These are phyloP conservation scores for Orchesellides sinensis DNA, from an alignment of 2,888 invertebrate species.

Conservation along the genomic window DNA sequence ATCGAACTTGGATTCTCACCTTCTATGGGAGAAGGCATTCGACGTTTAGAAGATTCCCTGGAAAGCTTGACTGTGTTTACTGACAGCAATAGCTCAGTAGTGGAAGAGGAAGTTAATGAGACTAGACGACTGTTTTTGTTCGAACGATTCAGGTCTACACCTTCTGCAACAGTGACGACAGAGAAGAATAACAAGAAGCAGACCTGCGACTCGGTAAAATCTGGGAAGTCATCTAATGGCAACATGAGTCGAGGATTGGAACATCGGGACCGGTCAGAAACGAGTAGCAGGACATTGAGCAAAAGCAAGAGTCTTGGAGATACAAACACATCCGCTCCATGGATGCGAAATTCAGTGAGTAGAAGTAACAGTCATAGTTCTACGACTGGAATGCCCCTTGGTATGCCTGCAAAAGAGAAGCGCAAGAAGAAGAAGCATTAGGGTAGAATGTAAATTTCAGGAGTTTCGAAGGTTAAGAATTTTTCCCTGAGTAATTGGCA, in stretches of 20 bases:
- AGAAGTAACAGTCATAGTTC: conserved; percentile 66
- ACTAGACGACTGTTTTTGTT: conserved; percentile 55
- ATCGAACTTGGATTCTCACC: conserved; percentile 67
- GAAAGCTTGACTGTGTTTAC: conserved; percentile 65
- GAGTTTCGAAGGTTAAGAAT: neutral
- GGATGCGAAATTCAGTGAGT: conserved; percentile 62
- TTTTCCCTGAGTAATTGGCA: conserved; percentile 40
- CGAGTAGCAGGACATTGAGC: conserved; percentile 39
- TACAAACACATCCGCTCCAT: conserved; percentile 52
- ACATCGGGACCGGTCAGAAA: conserved; percentile 44
- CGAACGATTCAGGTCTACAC: conserved; percentile 50
- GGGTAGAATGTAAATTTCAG: neutral
- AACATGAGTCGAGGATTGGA: conserved; percentile 31
- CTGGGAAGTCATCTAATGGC: neutral
- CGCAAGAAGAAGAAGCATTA: conserved; percentile 73
- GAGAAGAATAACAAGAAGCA: conserved; percentile 37
- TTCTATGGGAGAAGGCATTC: conserved; percentile 38
- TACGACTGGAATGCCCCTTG: conserved; percentile 51
- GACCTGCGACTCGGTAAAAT: conserved; percentile 6
- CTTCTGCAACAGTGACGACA: conserved; percentile 8
- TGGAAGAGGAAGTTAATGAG: conserved; percentile 56
- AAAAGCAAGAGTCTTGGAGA: conserved; percentile 64
- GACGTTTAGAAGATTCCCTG: conserved; percentile 59
- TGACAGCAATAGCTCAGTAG: conserved; percentile 64
- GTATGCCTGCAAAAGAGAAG: conserved; percentile 71